Evolutionary conservation across 1,140 invertebrate species (phyloP), one percentile per base, ranked within the genome.

Genomic region (Drosophila willistoni): DNA sequence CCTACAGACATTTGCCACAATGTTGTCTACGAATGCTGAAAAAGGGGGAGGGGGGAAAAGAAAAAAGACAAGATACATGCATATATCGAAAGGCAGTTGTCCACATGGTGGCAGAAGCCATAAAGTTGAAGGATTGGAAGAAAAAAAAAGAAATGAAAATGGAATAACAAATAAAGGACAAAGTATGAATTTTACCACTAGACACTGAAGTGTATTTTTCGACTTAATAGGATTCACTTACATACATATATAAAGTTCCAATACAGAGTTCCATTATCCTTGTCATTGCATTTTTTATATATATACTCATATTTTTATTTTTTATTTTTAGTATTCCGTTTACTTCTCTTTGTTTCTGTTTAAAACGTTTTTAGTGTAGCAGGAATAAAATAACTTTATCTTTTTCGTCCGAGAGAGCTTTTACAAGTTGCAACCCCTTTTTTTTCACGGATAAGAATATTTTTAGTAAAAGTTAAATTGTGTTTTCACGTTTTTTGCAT

Each of bases 391-490:
- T 9, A 19, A 3, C 7, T 51, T 14, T 19, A 10, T 51, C 19
- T 22, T 19, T 29, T 29, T 22, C 7, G 44, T 51, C 12, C 1
- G 7, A 51, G 44, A 9, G 7, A 51, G 44, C 17, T 51, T 51
- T 51, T 51, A 12, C 44, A 51, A 22, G 44, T 51, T 51, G 44
- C 17, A 51, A 10, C 44, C 12, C 12, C 44, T 1, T 22, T 51
- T 51, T 47, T 22, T 22, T 29, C 22, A 51, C 44, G 44, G 17
- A 17, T 51, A 19, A 51, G 10, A 51, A 22, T 19, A n/a, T 51
- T 51, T 51, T 10, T 22, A 51, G 19, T 51, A 51, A 51, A 51
- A 51, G 44, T 51, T 51, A 22, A 51, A 51, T 19, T 22, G 44
- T n/a, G 44, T 51, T 51, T 51, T 47, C 17, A 47, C 7, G 14